Evolutionary conservation across 2,797 vertebrate genomes (phyloP), one percentile per base, ranked within the genome.

Genomic region (Rhabdophis nuchalis): DNA sequence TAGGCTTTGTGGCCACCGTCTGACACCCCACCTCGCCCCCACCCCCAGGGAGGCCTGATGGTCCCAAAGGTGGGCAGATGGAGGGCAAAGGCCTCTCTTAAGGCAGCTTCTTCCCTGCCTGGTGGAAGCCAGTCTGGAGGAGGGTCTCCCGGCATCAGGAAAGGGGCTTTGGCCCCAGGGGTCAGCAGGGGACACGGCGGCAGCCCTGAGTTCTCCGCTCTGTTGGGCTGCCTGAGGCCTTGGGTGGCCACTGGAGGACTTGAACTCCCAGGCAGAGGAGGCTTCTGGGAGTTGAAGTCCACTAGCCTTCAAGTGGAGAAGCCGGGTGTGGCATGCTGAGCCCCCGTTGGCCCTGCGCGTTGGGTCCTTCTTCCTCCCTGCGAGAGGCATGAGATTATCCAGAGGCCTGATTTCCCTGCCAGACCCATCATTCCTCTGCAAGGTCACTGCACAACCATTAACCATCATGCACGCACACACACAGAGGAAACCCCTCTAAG

Each of bases 1-100:
- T 95, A 95, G 96, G 96, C 95, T 92, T n/a, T 68, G 50, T 27
- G 7, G 58, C 36, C 27, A 60, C 7, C 0, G 1, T 12, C 72
- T 12, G 2, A 25, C n/a, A 32, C 68, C 1, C 60, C 27, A 3
- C 9, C 6, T 14, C 54, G 1, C 56, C 56, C 56, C 56, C 23
- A 20, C 16, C 68, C 18, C 32, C 2, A n/a, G n/a, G n/a, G 1
- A 46, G 72, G 72, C 3, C 36, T 46, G 72, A 7, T 5, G 41
- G 5, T 12, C 77, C 77, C 77, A 46, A 46, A 82, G 18, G 41
- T 82, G 77, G 77, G 41, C 72, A 25, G 11, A 82, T 46, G 12
- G 72, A 25, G 68, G 72, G 72, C 72, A 25, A 46, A 25, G 41
- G 36, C 72, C 0, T 23, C 72, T 25, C 72, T 23, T 5, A 46